Base-by-base conservation (phyloP, 1,140 invertebrate genomes). In the Lordiphosa collinella region DNA sequence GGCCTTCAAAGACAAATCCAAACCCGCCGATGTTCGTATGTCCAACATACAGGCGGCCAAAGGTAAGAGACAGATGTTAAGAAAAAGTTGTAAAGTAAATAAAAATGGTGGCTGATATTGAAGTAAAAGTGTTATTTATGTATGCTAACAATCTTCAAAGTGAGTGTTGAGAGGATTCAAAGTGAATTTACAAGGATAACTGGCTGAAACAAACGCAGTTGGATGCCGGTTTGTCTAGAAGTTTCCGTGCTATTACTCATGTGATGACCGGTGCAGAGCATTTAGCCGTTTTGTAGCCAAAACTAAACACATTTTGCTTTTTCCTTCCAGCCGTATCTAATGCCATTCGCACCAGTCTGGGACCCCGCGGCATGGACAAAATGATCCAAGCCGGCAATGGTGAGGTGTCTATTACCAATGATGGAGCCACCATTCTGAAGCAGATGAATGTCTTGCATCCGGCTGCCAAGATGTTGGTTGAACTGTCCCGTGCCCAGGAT, bases 371-470 rank as follows among this genome's bases (percentile, higher is more conserved):
- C 67, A 99, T 99, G 99, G 99, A 99, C 88, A 99, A 99, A 93
- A 99, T 99, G 98, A 99, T 99, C 71, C 98, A 99, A 92, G 92
- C 96, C 41, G 92, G 93, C 10, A 98, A 98, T 92, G 98, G 98
- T 7, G 98, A 99, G 92, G 99, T 99, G 0, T 99, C 98, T 7
- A 99, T 99, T 54, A 99, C 98, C 40, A 99, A 99, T 92, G 99
- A 99, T 93, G 99, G 99, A 60, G 99, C 99, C 18, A 99, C 99
- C 18, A 99, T 99, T 90, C 90, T 99, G 34, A 99, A 99, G 90
- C 95, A 99, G 91, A 99, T 99, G 95, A 97, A 98, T 91, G 97
- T 99, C 7, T 91, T 98, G 68, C 99, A 99, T 91, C 99, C 99
- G 54, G 98, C 99, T 72, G 98, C 98, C 35, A 99, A 99, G 94